Percentiles rank a stretch among this genome's conserved stretches.
Evolutionary conservation across 2,888 invertebrate species (phyloP).

Genomic region (Agapetus fuscipes): DNA sequence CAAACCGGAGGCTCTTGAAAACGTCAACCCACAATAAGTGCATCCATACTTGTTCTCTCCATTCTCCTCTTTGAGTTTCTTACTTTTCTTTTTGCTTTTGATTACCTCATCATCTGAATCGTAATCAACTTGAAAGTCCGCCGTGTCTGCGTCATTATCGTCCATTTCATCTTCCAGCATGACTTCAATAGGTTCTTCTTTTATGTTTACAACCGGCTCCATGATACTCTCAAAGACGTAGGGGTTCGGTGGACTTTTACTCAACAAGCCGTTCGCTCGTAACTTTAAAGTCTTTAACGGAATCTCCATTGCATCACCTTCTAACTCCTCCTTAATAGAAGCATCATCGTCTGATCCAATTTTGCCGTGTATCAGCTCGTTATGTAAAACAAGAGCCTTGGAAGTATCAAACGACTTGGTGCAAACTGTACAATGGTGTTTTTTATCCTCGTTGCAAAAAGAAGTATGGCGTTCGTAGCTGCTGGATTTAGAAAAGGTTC

Average conservation of each 20-base stretch:
- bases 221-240: background rate
- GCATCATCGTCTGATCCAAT: background rate
- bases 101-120: no score
- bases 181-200: background rate
- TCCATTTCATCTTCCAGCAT: background rate
- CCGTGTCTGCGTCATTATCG: background rate
- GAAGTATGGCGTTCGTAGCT: slow-evolving; percentile 20
- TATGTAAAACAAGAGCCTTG: background rate
- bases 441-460: background rate
- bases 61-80: background rate
- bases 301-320: background rate
- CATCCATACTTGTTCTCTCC: slow-evolving; percentile 38
- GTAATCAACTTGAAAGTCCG: background rate
- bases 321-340: no score
- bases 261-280: background rate
- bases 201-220: background rate
- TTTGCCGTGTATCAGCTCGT: background rate
- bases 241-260: background rate
- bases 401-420: slow-evolving; percentile 25
- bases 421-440: slow-evolving; percentile 25
- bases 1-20: slow-evolving; percentile 31
- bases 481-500: slow-evolving; percentile 26
- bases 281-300: background rate
- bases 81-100: background rate
- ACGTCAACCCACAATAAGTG: slow-evolving; percentile 36